Conservation (phyloP, 2,888 invertebrate species). For the Andrena bucephala region DNA sequence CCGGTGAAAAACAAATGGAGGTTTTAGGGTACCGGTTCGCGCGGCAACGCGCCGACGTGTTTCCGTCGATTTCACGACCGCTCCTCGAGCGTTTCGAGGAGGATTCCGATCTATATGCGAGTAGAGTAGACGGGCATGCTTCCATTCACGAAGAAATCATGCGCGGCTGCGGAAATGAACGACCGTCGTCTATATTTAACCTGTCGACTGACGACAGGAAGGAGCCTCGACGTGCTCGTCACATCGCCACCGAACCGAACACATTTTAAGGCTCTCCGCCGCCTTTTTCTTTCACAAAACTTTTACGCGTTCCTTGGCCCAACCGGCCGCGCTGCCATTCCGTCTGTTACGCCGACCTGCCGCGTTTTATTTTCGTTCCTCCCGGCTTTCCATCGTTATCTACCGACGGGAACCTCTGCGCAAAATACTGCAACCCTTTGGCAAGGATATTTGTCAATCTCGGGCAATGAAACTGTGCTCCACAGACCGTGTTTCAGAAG, state of each 20-base stretch:
- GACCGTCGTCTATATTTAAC: constrained; percentile 81
- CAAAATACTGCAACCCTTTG: no score
- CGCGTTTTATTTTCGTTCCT: constrained; percentile 31
- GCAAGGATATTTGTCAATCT: neutral
- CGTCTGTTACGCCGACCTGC: constrained; percentile 17
- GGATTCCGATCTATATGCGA: constrained; percentile 55
- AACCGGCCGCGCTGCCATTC: constrained; percentile 20
- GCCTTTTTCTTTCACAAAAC: constrained; percentile 53
- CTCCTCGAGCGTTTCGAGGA: neutral
- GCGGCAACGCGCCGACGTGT: neutral
- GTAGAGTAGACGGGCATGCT: constrained; percentile 54
- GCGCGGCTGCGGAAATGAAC: constrained; percentile 81
- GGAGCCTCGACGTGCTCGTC: constrained; percentile 80
- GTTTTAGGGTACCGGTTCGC: neutral
- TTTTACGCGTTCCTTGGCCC: constrained; percentile 5
- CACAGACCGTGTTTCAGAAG: no score
- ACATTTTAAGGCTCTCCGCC: constrained; percentile 65
- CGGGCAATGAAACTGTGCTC: no score
- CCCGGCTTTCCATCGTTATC: neutral
- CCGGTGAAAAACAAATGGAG: constrained; percentile 47
- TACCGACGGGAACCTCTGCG: no score
- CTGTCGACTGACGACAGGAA: constrained; percentile 82
- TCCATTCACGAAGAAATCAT: constrained; percentile 84
- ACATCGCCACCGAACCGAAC: constrained; percentile 73
- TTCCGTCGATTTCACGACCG: neutral